Evolutionary conservation across 1,140 invertebrate species (phyloP).

Genomic region (Hylaeus anthracinus): DNA sequence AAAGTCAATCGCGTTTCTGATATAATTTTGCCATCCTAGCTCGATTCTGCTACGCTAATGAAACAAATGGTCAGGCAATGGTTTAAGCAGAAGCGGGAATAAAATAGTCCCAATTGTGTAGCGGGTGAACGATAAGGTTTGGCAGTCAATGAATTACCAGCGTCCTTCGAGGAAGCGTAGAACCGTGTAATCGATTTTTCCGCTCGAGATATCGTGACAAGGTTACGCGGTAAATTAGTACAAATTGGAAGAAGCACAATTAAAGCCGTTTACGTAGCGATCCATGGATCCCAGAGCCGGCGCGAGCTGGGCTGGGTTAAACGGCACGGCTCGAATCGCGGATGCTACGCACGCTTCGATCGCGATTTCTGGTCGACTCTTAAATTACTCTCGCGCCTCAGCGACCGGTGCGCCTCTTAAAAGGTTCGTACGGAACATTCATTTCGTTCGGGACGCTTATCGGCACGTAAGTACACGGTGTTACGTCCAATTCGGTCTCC

Average conservation of each 20-base stretch:
- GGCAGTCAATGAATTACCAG: background rate
- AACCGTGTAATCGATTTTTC: background rate
- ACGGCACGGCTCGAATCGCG: slow-evolving; percentile 37
- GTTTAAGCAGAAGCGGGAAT: too few relatives aligned
- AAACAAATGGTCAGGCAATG: too few relatives aligned
- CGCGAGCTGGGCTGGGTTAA: background rate
- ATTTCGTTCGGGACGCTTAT: slow-evolving; percentile 59
- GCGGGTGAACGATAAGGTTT: too few relatives aligned
- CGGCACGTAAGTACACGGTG: slow-evolving; percentile 58
- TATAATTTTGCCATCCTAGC: too few relatives aligned
- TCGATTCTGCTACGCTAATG: too few relatives aligned
- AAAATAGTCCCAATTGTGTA: too few relatives aligned
- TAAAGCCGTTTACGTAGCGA: background rate
- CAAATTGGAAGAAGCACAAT: slow-evolving; percentile 18
- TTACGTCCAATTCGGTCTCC: slow-evolving; percentile 56
- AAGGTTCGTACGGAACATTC: slow-evolving; percentile 55
- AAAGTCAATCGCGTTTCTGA: too few relatives aligned
- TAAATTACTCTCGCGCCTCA: slow-evolving; percentile 61
- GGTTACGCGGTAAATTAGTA: background rate
- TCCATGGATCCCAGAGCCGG: background rate
- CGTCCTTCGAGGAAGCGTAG: too few relatives aligned
- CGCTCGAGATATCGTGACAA: background rate
- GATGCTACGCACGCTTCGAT: slow-evolving; percentile 53
- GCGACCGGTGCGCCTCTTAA: slow-evolving; percentile 49
- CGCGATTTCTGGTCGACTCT: slow-evolving; percentile 46